Base-by-base conservation (phyloP, 2,113 vertebrate species). In the Hirundichthys speculiger region DNA sequence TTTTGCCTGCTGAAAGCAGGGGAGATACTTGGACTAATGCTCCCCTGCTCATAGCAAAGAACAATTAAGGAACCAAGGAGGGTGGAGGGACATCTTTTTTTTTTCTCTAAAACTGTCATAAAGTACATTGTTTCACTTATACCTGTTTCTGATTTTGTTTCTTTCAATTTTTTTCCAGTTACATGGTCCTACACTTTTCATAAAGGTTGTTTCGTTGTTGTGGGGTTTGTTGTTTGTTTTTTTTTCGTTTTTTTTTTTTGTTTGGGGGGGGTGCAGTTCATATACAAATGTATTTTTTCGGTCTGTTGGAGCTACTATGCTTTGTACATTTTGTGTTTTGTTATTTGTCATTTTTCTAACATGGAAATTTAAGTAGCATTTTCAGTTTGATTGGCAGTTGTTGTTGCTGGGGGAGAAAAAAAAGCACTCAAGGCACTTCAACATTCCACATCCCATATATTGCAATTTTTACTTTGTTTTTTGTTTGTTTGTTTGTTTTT, bases 351-450 rank as follows among this genome's bases (percentile, higher is more conserved):
- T 64, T 52, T 21, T 77, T 79, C 27, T 52, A 12, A 6, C 19
- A 41, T 58, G 20, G 40, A 72, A 52, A 69, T 52, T 27, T 69
- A 66, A 75, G 60, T 71, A 58, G 61, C 48, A 2, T 67, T 82
- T 77, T 75, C 45, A 41, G 41, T 70, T 57, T 56, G 20, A 40
- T 70, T 75, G 73, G 64, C 53, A 57, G 50, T 68, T 68, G 39
- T 62, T 46, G 53, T 53, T 64, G 59, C n/a, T n/a, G 55, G n/a
- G 20, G 13, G 18, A 12, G 16, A 13, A 41, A 42, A 67, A 56
- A 57, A 69, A 57, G 79, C 80, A 82, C 69, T 78, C 2, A 13
- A 83, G 81, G 75, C 81, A 82, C 80, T 86, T 83, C 57, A 83
- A 73, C 67, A 70, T 65, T 73, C 61, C 54, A 59, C 25, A 71